These are phyloP conservation scores for Oligia latruncula DNA, from an alignment of 2,888 invertebrate genomes.

Conservation along the genomic window DNA sequence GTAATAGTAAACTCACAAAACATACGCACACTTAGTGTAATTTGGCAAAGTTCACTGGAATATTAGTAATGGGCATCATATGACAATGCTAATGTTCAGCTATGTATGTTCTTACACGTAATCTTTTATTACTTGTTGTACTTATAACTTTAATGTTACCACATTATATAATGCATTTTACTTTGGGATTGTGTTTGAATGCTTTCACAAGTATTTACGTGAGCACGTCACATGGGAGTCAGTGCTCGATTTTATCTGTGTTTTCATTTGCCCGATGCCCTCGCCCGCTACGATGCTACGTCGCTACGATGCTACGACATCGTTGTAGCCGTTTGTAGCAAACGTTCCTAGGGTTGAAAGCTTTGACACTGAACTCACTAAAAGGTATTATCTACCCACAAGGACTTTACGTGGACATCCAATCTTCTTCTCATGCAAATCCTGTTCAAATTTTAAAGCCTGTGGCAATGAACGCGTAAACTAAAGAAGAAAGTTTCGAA, in stretches of 20 bases:
- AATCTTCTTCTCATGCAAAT: conserved; percentile 21
- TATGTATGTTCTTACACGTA: not conserved
- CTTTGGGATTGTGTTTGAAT: conserved; percentile 32
- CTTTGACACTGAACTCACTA: conserved; percentile 39
- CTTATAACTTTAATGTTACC: not conserved
- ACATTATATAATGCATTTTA: conserved; percentile 17
- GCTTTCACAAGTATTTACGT: conserved; percentile 56
- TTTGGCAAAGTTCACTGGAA: conserved; percentile 39
- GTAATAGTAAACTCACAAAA: conserved; percentile 30
- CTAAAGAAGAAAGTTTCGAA: conserved; percentile 25
- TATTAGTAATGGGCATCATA: conserved; percentile 27
- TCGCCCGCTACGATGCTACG: conserved; percentile 45
- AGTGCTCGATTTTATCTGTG: conserved; percentile 71
- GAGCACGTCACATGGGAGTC: conserved; percentile 51
- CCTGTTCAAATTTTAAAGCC: conserved; percentile 19
- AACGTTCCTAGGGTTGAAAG: conserved; percentile 46
- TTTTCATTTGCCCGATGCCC: conserved; percentile 70
- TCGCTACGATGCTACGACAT: conserved; percentile 54
- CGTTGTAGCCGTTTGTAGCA: conserved; percentile 51
- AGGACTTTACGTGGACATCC: conserved; percentile 21
- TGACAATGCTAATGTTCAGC: conserved; percentile 13
- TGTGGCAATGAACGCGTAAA: conserved; percentile 1
- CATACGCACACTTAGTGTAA: conserved; percentile 42
- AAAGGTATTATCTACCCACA: conserved; percentile 41
- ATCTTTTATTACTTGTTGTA: not conserved